phyloP scores from a whole-genome alignment of 92 coral and sea anemone species.

The Nematostella vectensis region DNA sequence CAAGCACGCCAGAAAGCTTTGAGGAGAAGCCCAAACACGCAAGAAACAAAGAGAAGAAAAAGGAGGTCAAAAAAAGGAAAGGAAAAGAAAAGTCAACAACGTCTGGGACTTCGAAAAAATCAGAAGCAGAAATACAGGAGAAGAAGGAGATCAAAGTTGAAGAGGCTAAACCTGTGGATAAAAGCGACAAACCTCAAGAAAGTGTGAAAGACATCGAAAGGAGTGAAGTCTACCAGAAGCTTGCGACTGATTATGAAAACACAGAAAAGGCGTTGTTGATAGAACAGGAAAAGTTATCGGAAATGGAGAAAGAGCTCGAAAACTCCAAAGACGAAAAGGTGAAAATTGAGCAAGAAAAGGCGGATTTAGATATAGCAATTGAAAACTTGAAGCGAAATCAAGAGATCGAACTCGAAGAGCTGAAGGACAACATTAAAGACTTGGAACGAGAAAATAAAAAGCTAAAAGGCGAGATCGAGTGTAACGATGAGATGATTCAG shows the following conservation, averaged over 20 bases:
- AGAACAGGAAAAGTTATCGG: conserved; percentile 60
- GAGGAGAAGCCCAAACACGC: background rate
- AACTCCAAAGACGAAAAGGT: conserved; percentile 49
- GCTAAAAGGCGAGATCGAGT: conserved; percentile 63
- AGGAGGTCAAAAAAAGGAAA: conserved; percentile 6
- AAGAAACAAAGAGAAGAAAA: background rate
- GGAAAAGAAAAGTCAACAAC: conserved; percentile 5
- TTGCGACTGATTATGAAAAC: conserved; percentile 38
- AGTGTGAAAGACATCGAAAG: conserved; percentile 7
- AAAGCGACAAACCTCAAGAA: conserved; percentile 8
- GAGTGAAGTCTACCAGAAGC: conserved; percentile 23
- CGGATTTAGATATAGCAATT: conserved; percentile 55
- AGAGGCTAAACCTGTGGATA: conserved; percentile 5
- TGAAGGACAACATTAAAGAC: conserved; percentile 43
- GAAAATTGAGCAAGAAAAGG: conserved; percentile 56
- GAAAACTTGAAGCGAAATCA: conserved; percentile 51
- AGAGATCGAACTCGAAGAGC: conserved; percentile 46
- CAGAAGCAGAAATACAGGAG: conserved; percentile 6
- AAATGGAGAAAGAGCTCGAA: conserved; percentile 41
- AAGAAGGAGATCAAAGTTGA: conserved; percentile 10
- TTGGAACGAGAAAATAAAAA: conserved; percentile 52
- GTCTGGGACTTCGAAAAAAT: conserved; percentile 4
- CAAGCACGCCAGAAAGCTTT: conserved; percentile 12
- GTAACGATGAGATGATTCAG: conserved; percentile 95
- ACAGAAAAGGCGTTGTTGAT: conserved; percentile 42